phyloP scores from a whole-genome alignment of 2,888 invertebrate genomes.

The Leptopterna dolabrata region DNA sequence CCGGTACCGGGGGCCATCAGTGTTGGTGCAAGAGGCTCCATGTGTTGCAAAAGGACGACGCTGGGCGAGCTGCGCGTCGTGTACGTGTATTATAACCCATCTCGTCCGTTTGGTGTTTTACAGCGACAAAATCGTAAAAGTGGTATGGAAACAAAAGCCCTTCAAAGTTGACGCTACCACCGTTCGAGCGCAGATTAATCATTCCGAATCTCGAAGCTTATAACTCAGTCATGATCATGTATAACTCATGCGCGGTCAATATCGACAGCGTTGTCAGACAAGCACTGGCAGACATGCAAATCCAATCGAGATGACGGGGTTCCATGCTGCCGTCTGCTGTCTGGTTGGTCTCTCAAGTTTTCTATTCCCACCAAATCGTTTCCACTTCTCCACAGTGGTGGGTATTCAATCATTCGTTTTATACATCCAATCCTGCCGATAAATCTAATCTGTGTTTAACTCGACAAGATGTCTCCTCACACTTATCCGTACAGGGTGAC shows the following conservation, averaged over 20 bases:
- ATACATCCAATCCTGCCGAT: too few species aligned
- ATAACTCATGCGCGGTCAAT: neutral
- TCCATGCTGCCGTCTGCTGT: too few species aligned
- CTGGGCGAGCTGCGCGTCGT: neutral
- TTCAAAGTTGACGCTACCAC: neutral
- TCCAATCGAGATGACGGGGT: too few species aligned
- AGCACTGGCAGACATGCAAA: neutral
- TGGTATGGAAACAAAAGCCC: neutral
- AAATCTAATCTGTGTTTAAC: too few species aligned
- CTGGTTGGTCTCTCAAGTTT: too few species aligned
- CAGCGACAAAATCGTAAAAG: neutral
- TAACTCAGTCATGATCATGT: neutral
- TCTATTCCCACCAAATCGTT: too few species aligned
- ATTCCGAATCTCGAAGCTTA: neutral
- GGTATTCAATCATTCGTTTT: too few species aligned
- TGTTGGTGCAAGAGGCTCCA: neutral
- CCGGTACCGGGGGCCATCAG: neutral
- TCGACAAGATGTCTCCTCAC: too few species aligned
- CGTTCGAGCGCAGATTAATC: neutral
- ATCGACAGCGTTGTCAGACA: neutral
- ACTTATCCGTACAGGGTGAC: too few species aligned
- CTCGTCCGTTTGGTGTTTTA: neutral
- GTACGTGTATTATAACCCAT: too few species aligned
- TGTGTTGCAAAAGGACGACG: neutral
- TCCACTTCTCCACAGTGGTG: too few species aligned